These are phyloP conservation scores for Parascotia fuliginaria DNA, from an alignment of 2,888 invertebrate genomes.

Conservation along the genomic window DNA sequence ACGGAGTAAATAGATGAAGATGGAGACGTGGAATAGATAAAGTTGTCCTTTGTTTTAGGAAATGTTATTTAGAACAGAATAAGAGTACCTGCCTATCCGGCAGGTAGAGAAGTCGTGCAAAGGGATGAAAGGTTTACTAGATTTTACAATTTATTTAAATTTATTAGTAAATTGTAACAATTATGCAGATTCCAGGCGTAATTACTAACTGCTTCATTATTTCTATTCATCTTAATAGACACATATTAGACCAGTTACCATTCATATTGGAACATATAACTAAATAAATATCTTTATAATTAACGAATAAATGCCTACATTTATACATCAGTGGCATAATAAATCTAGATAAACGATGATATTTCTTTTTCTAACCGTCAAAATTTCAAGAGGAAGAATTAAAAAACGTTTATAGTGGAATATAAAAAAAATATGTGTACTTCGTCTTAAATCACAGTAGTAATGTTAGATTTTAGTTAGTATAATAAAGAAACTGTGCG, in stretches of 20 bases:
- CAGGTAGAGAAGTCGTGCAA: too few relatives aligned
- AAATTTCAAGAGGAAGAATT: background rate
- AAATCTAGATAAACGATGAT: background rate
- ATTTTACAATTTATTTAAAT: background rate
- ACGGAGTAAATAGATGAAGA: slow-evolving; percentile 33
- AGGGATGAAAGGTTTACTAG: background rate
- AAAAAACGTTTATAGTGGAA: background rate
- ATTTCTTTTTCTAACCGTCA: background rate
- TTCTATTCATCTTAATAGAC: background rate
- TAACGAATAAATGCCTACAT: background rate
- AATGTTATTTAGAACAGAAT: background rate
- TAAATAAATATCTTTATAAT: background rate
- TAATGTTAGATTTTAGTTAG: slow-evolving; percentile 11
- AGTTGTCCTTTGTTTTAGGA: slow-evolving; percentile 23
- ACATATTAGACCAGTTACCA: background rate
- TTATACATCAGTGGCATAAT: background rate
- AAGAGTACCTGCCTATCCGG: too few relatives aligned
- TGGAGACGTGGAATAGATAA: slow-evolving; percentile 15
- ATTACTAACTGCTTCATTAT: background rate
- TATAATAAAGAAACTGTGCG: slow-evolving; percentile 16
- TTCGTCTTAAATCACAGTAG: slow-evolving; percentile 13
- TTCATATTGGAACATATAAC: slow-evolving; percentile 1
- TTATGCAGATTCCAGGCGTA: background rate
- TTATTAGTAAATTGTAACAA: background rate
- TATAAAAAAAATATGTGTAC: slow-evolving; percentile 2